Evolutionary conservation across 1,140 invertebrate genomes (phyloP).

Genomic region (Danaus plexippus): DNA sequence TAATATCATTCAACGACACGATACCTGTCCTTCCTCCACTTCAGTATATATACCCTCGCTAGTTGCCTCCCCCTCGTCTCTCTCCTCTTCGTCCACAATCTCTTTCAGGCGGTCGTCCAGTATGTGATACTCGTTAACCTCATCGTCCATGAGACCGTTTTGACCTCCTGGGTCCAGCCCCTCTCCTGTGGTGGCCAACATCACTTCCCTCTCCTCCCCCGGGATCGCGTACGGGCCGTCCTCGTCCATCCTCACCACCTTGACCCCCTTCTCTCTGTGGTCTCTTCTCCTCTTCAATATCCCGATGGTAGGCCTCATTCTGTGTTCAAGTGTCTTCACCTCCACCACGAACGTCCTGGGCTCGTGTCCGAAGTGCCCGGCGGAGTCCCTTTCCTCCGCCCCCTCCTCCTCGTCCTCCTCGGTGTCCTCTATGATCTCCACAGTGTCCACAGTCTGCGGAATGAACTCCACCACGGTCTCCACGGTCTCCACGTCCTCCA

Average conservation of each 20-base stretch:
- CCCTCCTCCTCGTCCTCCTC: slow-evolving; percentile 75
- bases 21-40: no score
- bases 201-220: neutral
- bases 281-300: slow-evolving; percentile 49
- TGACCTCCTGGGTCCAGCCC: slow-evolving; percentile 14
- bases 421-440: slow-evolving; percentile 68
- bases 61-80: no score
- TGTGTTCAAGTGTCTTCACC: slow-evolving; percentile 47
- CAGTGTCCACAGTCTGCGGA: slow-evolving; percentile 46
- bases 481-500: slow-evolving; percentile 23
- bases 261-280: slow-evolving; percentile 25
- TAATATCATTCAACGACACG: no score
- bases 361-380: slow-evolving; percentile 47
- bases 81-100: no score
- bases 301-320: slow-evolving; percentile 55
- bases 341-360: slow-evolving; percentile 60
- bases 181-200: no score
- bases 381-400: slow-evolving; percentile 12
- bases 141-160: slow-evolving; percentile 29
- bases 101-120: slow-evolving; percentile 32
- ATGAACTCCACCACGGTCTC: slow-evolving; percentile 48
- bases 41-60: no score
- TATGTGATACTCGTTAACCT: slow-evolving; percentile 50
- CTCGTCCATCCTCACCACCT: slow-evolving; percentile 31
- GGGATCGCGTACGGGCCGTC: slow-evolving; percentile 44